Evolutionary conservation across 2,113 vertebrate species (phyloP), one percentile per base, ranked within the genome.

Genomic region (Nothoprocta perdicaria): DNA sequence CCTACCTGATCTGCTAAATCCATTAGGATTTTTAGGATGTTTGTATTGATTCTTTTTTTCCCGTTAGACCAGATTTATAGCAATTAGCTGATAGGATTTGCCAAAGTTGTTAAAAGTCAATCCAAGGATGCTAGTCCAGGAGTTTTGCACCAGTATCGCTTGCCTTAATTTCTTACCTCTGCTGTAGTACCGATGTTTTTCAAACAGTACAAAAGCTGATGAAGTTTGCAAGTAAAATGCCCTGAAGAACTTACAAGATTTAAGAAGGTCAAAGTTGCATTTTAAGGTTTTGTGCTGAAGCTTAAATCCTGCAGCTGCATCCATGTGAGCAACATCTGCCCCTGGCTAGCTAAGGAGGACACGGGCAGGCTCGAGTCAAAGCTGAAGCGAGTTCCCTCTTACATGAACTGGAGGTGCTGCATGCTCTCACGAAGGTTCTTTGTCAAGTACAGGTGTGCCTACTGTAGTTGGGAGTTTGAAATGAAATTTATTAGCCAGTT

Each of bases 401-500:
- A 26, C 15, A 48, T 48, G 50, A 45, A 66, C 38, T 9, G n/a
- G 12, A 72, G 27, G 27, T 27, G 84, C 86, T 92, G 29, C 75
- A 3, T 80, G 71, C 14, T 89, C 89, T 62, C 66, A 29, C 23
- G 35, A 89, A 62, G 27, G 27, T 62, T 62, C 62, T 29, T 69
- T 61, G 23, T 85, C 72, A 67, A 10, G 9, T 60, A 40, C 35
- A 33, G 45, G 18, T 41, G 89, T 91, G 72, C 67, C 89, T 87
- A 63, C 74, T 91, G 71, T 53, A 86, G 53, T 80, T 58, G 63
- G 87, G 84, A 92, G 73, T 74, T 58, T 72, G 53, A 38, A 77
- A 89, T 41, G 55, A 62, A 89, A 91, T n/a, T 33, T 75, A 81
- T 61, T 17, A 71, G 62, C 55, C 18, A 38, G 69, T 95, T 91